Evolutionary conservation across 1,140 invertebrate genomes (phyloP).

Genomic region (Pinna nobilis): DNA sequence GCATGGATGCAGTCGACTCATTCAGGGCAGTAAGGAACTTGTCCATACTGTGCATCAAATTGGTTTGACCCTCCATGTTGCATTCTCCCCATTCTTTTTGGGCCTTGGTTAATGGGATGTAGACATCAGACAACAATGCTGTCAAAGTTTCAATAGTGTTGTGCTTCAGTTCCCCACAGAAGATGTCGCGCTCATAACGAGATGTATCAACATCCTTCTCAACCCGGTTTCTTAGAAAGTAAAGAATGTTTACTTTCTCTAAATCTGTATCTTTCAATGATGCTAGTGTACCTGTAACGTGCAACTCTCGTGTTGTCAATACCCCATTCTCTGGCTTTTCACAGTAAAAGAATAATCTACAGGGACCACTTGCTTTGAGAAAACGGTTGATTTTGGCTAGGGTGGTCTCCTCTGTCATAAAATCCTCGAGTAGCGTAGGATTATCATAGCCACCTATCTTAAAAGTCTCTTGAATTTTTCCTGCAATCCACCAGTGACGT

Average conservation of each 20-base stretch:
- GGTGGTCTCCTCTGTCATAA: conserved; percentile 69
- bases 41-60: conserved; percentile 69
- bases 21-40: conserved; percentile 67
- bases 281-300: conserved; percentile 69
- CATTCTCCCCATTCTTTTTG: conserved; percentile 73
- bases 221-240: conserved; percentile 69
- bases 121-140: conserved; percentile 70
- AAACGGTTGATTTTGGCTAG: conserved; percentile 71
- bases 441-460: conserved; percentile 71
- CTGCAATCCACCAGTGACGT: conserved; percentile 75
- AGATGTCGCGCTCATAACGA: conserved; percentile 71
- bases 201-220: conserved; percentile 69
- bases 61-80: conserved; percentile 63
- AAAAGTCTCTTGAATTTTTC: conserved; percentile 74
- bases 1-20: conserved; percentile 66
- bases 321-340: conserved; percentile 61
- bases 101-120: conserved; percentile 68
- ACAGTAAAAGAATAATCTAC: conserved; percentile 72
- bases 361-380: conserved; percentile 69
- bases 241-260: conserved; percentile 68
- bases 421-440: conserved; percentile 71
- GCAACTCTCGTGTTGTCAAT: conserved; percentile 63
- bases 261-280: conserved; percentile 69
- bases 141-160: conserved; percentile 70
- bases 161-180: conserved; percentile 72